Conservation (phyloP, 23 tunicate species). For the Styela plicata region DNA sequence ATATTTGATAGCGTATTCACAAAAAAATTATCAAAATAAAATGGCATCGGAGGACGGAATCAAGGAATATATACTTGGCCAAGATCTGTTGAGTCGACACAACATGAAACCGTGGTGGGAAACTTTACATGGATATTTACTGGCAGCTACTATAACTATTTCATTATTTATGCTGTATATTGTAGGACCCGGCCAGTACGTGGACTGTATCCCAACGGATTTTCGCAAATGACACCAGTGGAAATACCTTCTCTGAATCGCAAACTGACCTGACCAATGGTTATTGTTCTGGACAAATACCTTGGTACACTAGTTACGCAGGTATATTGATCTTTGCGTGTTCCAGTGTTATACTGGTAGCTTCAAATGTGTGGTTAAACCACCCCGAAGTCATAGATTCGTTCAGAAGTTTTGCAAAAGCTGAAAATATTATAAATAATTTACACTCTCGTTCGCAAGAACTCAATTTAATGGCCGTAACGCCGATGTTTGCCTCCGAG, state of each 20-base stretch:
- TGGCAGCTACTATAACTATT: conserved; percentile 9
- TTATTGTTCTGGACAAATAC: conserved; percentile 22
- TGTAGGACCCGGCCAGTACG: background rate
- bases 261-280: conserved; percentile 16
- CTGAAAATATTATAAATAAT: background rate
- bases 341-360: background rate
- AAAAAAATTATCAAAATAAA: background rate
- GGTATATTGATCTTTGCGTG: background rate
- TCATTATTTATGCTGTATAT: conserved; percentile 8
- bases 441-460: conserved; percentile 13
- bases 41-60: conserved; percentile 7
- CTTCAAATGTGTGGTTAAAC: conserved; percentile 19
- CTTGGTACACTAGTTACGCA: conserved; percentile 16
- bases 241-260: background rate
- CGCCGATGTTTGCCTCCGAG: background rate
- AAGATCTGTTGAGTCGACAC: background rate
- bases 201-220: conserved; percentile 4
- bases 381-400: conserved; percentile 20
- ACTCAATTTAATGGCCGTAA: conserved; percentile 11
- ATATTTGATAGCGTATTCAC: too few relatives aligned
- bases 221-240: background rate
- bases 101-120: conserved; percentile 32
- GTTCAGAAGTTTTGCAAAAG: conserved; percentile 2
- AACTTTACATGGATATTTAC: conserved; percentile 13
- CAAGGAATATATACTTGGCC: conserved; percentile 1